Conservation (phyloP, 1,140 invertebrate genomes). For the Pseudomyrmex gracilis region DNA sequence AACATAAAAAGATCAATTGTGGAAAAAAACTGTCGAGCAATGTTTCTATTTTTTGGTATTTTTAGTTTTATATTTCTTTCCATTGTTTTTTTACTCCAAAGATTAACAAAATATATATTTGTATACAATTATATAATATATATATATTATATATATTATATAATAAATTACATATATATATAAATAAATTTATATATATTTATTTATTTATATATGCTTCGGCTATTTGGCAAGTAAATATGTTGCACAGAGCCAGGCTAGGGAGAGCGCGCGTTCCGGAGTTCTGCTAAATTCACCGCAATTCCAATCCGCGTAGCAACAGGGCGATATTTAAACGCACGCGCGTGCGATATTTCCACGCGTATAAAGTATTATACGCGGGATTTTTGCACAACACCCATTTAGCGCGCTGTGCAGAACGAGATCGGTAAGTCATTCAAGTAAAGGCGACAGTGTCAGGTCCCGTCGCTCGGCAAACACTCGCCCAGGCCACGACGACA, state of each 20-base stretch:
- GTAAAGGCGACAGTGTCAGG: conserved; percentile 24
- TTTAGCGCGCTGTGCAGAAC: conserved; percentile 2
- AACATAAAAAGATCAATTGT: no score
- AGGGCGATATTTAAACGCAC: conserved; percentile 24
- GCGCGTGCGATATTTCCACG: not conserved
- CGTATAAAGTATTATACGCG: not conserved
- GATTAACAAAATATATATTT: not conserved
- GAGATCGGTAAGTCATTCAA: conserved; percentile 38
- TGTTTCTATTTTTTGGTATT: not conserved
- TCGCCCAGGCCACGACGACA: conserved; percentile 31
- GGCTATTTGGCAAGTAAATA: not conserved
- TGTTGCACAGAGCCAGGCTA: not conserved
- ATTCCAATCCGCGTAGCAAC: conserved; percentile 55
- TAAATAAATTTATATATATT: no score
- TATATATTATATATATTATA: not conserved
- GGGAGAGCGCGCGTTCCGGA: not conserved
- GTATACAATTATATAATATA: not conserved
- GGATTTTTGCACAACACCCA: conserved; percentile 40
- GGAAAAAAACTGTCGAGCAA: no score
- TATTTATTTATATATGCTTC: not conserved
- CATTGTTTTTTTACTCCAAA: not conserved
- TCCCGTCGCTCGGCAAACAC: conserved; percentile 33
- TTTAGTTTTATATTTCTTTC: not conserved
- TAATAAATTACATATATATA: no score
- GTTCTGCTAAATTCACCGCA: conserved; percentile 34